phyloP scores from a whole-genome alignment of 1,140 invertebrate genomes.

The Trinorchestia longiramus region DNA sequence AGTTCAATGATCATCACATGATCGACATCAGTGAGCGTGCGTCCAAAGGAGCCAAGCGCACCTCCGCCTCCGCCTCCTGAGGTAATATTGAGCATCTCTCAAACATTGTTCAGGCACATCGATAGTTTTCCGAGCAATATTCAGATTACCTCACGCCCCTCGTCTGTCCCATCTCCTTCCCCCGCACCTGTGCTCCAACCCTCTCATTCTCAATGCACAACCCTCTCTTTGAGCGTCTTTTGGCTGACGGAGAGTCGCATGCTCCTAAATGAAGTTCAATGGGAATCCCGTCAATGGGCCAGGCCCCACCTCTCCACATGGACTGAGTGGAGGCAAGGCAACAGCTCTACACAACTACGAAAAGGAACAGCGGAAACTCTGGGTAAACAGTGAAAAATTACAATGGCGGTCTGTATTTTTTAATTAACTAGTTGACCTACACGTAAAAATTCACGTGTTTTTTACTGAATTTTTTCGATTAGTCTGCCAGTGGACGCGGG shows the following conservation, averaged over 20 bases:
- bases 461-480: too few species aligned
- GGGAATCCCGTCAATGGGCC: neutral
- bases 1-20: neutral
- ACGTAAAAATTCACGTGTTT: too few species aligned
- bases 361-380: neutral
- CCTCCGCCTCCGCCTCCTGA: neutral
- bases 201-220: neutral
- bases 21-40: neutral
- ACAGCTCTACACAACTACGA: neutral
- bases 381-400: neutral
- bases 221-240: conserved; percentile 6
- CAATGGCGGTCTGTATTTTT: neutral
- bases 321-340: neutral
- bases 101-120: conserved; percentile 34
- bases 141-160: neutral
- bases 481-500: too few species aligned
- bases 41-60: neutral
- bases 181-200: neutral
- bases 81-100: conserved; percentile 9
- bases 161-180: neutral
- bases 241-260: neutral
- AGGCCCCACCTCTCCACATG: neutral
- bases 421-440: too few species aligned
- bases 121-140: conserved; percentile 27
- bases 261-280: neutral